A percentile compares a stretch with the other conserved stretches of the same genome.
These are phyloP conservation scores for Spondyliosoma cantharus DNA, from an alignment of 2,797 vertebrate species.

Conservation along the genomic window DNA sequence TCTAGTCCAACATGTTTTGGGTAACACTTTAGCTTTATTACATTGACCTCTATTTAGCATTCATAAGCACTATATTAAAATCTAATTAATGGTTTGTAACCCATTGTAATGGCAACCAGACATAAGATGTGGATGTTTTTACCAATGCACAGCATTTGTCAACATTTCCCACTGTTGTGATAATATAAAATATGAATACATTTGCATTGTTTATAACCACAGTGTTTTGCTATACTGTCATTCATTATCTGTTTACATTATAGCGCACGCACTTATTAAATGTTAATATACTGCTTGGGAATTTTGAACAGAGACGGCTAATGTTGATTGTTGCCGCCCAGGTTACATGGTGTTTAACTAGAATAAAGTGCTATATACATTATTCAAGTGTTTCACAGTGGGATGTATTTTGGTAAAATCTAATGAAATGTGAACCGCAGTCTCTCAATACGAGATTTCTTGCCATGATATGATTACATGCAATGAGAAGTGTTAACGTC, in stretches of 20 bases:
- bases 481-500: background rate
- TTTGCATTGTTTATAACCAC: no score
- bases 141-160: no score
- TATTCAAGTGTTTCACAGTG: no score
- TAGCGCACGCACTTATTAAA: background rate
- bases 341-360: background rate
- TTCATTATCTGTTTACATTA: background rate
- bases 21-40: background rate
- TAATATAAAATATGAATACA: no score
- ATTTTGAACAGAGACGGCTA: background rate
- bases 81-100: background rate
- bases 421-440: background rate
- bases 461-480: background rate
- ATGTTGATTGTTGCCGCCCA: background rate
- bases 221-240: background rate
- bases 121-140: no score
- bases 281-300: background rate
- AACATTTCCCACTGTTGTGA: no score
- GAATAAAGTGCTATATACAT: background rate
- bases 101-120: background rate
- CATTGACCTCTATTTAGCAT: background rate
- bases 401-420: background rate
- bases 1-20: background rate
- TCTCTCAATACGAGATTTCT: background rate
- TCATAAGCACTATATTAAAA: background rate